A percentile compares a stretch with the other conserved stretches of the same genome.
phyloP scores from a whole-genome alignment of 1,140 invertebrate species.

The Theocolax elegans region DNA sequence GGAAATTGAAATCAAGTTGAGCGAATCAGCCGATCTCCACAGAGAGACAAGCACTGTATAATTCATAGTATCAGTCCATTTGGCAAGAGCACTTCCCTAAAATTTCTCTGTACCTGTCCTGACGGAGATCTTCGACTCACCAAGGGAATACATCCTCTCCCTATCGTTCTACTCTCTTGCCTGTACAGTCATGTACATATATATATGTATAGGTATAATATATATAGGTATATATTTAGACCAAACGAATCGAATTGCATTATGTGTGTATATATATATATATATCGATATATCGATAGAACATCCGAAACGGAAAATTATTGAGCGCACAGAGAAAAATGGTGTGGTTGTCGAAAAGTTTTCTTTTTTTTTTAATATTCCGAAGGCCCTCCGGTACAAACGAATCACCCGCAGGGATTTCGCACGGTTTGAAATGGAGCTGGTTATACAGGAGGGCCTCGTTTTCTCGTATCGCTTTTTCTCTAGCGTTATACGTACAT shows the following conservation, averaged over 20 bases:
- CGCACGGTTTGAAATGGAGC: slow-evolving; percentile 6
- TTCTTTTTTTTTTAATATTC: not conserved
- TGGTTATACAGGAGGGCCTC: not conserved
- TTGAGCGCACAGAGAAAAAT: slow-evolving; percentile 25
- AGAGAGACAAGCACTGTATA: too few relatives aligned
- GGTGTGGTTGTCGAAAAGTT: slow-evolving; percentile 21
- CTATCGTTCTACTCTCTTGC: too few relatives aligned
- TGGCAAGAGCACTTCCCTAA: too few relatives aligned
- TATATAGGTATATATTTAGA: not conserved
- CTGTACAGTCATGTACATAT: not conserved
- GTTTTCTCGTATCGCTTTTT: slow-evolving; percentile 30
- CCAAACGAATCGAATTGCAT: not conserved
- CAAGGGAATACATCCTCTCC: too few relatives aligned
- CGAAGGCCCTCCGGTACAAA: not conserved
- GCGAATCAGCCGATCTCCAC: too few relatives aligned
- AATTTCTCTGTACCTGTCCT: too few relatives aligned
- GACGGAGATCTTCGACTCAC: too few relatives aligned
- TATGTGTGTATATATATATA: not conserved
- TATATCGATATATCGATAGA: not conserved
- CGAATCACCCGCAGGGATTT: slow-evolving; percentile 17
- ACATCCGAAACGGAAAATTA: slow-evolving; percentile 40
- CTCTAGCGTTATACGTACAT: not conserved
- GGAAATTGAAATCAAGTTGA: too few relatives aligned
- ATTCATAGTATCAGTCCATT: too few relatives aligned
- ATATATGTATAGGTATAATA: too few relatives aligned